Conservation (phyloP, 2,888 invertebrate species). For the Ormyrus labotus region DNA sequence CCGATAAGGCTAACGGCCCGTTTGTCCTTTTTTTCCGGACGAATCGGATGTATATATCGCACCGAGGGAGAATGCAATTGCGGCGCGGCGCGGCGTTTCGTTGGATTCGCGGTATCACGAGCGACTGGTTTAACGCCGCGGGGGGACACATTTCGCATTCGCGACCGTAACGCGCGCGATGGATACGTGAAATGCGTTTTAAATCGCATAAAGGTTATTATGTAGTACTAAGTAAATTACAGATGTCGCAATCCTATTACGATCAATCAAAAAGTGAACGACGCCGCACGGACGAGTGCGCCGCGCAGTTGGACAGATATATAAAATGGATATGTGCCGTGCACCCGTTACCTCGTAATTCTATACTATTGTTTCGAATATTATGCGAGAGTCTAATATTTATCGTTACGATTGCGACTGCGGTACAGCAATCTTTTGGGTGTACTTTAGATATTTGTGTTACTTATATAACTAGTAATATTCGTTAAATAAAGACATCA, state of each 20-base stretch:
- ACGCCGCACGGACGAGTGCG: background rate
- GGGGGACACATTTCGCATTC: conserved; percentile 31
- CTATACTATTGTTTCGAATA: background rate
- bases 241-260: conserved; percentile 43
- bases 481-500: no score
- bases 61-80: no score
- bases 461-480: no score
- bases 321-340: background rate
- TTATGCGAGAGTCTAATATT: background rate
- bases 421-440: no score
- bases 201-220: conserved; percentile 47
- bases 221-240: conserved; percentile 42
- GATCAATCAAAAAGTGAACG: conserved; percentile 47
- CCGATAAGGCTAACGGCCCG: no score
- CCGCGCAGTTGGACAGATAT: conserved; percentile 6
- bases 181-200: conserved; percentile 28
- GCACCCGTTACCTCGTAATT: background rate
- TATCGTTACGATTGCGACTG: no score
- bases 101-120: no score
- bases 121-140: background rate
- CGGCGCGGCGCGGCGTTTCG: no score
- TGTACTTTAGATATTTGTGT: no score
- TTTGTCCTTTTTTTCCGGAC: no score
- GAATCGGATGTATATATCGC: no score
- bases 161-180: background rate